Conservation (phyloP, 2,797 vertebrate species). For the Saxicola maurus region DNA sequence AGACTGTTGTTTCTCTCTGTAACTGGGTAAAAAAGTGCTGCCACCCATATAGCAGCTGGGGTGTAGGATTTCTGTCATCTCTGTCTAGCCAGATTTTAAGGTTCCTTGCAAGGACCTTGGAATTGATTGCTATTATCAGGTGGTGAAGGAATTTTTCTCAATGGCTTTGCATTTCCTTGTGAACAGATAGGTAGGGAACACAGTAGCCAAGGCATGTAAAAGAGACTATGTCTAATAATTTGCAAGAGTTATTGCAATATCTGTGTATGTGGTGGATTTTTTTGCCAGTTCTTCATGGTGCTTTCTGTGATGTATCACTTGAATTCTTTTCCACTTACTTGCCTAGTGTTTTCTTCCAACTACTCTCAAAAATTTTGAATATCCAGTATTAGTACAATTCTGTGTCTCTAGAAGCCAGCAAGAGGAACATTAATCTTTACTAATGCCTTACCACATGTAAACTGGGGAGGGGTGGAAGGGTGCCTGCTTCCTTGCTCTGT, state of each 20-base stretch:
- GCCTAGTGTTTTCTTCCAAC: neutral
- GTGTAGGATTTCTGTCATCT: constrained; percentile 2
- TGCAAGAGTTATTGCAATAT: neutral
- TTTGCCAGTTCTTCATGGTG: neutral
- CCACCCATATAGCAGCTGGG: neutral
- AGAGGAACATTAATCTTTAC: neutral
- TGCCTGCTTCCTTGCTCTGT: neutral
- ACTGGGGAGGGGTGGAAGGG: neutral
- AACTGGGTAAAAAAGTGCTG: neutral
- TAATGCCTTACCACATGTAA: neutral
- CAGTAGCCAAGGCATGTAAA: neutral
- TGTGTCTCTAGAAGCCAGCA: neutral
- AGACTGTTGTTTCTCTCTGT: neutral
- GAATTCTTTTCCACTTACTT: neutral
- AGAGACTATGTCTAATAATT: neutral
- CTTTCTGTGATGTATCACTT: neutral
- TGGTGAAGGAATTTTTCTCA: neutral
- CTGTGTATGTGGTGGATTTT: rapidly evolving
- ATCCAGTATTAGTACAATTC: neutral
- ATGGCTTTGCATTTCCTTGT: neutral
- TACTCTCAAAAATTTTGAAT: neutral
- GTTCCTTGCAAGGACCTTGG: neutral
- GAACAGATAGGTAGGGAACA: neutral
- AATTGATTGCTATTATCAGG: neutral
- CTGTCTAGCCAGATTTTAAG: neutral